Conservation (phyloP, 2,113 vertebrate species). For the Panurus biarmicus region DNA sequence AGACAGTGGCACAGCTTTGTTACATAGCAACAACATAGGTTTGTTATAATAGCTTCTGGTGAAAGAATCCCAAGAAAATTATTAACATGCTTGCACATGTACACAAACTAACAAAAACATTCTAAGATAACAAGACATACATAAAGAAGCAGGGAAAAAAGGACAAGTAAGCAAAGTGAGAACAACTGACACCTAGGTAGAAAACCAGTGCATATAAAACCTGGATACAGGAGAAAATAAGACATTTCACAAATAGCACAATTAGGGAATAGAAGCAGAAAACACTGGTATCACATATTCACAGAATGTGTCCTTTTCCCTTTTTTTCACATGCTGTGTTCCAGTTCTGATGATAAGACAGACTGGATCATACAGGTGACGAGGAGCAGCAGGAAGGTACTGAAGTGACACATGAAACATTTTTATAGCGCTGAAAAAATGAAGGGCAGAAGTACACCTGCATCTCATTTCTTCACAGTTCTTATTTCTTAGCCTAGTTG, state of each 20-base stretch:
- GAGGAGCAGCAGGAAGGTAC: background rate
- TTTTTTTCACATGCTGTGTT: background rate
- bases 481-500: background rate
- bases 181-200: rapidly evolving
- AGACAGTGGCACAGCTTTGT: background rate
- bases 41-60: background rate
- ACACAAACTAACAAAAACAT: background rate
- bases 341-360: background rate
- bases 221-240: background rate
- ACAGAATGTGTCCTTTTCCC: background rate
- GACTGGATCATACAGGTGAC: background rate
- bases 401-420: background rate
- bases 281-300: background rate
- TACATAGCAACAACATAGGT: background rate
- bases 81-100: background rate
- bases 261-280: background rate
- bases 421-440: background rate
- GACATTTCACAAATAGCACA: background rate
- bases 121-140: background rate
- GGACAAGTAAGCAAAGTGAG: background rate
- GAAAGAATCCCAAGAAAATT: background rate
- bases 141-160: background rate
- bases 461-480: background rate
- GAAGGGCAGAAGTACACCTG: background rate
- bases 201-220: background rate